phyloP scores from a whole-genome alignment of 2,113 vertebrate genomes.

The Cavia porcellus region DNA sequence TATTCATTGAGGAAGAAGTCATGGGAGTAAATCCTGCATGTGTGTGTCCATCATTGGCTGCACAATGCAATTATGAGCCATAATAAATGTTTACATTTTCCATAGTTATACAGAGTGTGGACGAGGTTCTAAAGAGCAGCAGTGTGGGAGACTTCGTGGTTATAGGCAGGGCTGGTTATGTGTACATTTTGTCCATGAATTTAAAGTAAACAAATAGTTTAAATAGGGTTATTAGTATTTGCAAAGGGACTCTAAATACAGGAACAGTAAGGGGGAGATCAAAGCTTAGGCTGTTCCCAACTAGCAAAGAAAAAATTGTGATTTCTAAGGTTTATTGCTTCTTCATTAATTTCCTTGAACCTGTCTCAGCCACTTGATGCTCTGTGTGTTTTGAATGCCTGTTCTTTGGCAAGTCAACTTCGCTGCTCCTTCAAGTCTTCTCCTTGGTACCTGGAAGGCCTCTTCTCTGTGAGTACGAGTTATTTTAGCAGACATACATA shows the following conservation, averaged over 20 bases:
- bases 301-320: not conserved
- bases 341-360: not conserved
- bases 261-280: not conserved
- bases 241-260: not conserved
- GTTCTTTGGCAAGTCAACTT: too few species aligned
- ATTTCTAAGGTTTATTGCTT: not conserved
- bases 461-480: not conserved
- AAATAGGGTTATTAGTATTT: not conserved
- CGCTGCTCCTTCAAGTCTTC: not conserved
- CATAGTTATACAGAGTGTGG: not conserved
- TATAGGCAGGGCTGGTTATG: not conserved
- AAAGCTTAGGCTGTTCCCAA: not conserved
- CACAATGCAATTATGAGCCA: not conserved
- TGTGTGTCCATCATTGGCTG: not conserved
- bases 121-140: not conserved
- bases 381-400: not conserved
- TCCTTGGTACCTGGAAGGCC: not conserved
- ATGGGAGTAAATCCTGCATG: not conserved
- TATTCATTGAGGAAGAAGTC: not conserved
- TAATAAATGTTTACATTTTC: not conserved
- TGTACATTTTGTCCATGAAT: not conserved
- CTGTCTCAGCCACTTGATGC: not conserved
- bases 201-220: conserved; percentile 18
- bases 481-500: not conserved
- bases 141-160: not conserved